phyloP scores from a whole-genome alignment of 2,113 vertebrate species.

The Stigmatopora nigra region DNA sequence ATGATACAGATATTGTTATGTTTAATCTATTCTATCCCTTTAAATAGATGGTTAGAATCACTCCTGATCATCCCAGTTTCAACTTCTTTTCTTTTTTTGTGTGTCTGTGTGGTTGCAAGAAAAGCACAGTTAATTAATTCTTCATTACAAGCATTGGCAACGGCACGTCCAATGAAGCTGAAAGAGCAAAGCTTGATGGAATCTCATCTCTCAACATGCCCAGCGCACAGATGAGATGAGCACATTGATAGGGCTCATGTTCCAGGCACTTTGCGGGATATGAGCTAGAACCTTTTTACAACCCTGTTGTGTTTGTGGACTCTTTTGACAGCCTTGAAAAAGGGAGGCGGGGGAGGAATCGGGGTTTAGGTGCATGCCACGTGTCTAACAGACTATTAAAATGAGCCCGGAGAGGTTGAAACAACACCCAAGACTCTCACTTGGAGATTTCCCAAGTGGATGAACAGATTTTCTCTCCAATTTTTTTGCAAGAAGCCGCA shows the following conservation, averaged over 20 bases:
- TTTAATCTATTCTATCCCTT: neutral
- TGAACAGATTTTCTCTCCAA: constrained; percentile 22
- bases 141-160: neutral
- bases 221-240: constrained; percentile 4
- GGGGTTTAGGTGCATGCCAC: constrained; percentile 11
- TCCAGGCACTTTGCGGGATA: constrained; percentile 11
- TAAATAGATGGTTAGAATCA: neutral
- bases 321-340: constrained; percentile 30
- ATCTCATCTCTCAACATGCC: neutral
- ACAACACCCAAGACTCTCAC: constrained; percentile 54
- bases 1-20: too few relatives aligned
- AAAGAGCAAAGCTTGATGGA: neutral
- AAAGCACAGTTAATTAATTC: neutral
- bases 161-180: neutral
- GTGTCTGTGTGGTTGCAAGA: neutral
- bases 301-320: constrained; percentile 32
- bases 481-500: constrained; percentile 23
- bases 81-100: neutral
- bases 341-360: too few relatives aligned
- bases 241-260: constrained; percentile 16
- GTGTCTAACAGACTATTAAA: constrained; percentile 54
- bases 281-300: constrained; percentile 20
- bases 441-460: constrained; percentile 38
- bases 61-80: neutral
- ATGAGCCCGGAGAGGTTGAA: constrained; percentile 52